Base-by-base conservation (phyloP, 2,797 vertebrate species). In the Enteromius mattozi region DNA sequence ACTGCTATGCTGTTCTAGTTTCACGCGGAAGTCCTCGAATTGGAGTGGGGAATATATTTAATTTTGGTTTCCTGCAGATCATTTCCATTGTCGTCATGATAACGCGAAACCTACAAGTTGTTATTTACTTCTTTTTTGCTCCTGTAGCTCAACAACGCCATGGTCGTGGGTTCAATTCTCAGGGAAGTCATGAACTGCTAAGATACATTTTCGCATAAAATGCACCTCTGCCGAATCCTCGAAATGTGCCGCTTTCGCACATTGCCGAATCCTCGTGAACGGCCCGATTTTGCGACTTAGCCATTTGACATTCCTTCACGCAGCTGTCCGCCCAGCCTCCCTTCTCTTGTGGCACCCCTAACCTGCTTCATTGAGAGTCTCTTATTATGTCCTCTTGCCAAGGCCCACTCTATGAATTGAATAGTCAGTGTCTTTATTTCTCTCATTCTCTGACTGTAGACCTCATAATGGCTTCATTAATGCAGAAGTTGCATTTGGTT, bases 381-480 rank as follows among this genome's bases (percentile, higher is more conserved):
- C 87, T 90, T 89, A 91, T 91, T 90, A 88, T 91, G 88, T 90
- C 84, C 81, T 85, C 84, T 83, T 79, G 63, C 86, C 84, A 88
- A 78, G 81, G 86, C 85, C 90, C 92, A 82, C 92, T 91, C 95
- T 95, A 91, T 95, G 93, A 94, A 94, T 86, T 83, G 88, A 93
- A 91, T 83, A 91, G 90, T 88, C 82, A 79, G 80, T 90, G 89
- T 90, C 90, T 89, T 89, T 90, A 90, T 90, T 88, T 87, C 88
- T 89, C 88, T 86, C 88, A 84, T 88, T 86, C 88, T 90, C 87
- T 88, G 87, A 90, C 88, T 88, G 84, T 84, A 90, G 89, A 82
- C 92, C 93, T 91, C 91, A 92, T 93, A 92, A 92, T 92, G 89
- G 93, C 87, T 93, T 93, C 89, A 93, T 94, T 92, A 88, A 93